A percentile compares a stretch with the other conserved stretches of the same genome.
Conservation (phyloP, 2,797 vertebrate species). For the Sebastes nivosus region DNA sequence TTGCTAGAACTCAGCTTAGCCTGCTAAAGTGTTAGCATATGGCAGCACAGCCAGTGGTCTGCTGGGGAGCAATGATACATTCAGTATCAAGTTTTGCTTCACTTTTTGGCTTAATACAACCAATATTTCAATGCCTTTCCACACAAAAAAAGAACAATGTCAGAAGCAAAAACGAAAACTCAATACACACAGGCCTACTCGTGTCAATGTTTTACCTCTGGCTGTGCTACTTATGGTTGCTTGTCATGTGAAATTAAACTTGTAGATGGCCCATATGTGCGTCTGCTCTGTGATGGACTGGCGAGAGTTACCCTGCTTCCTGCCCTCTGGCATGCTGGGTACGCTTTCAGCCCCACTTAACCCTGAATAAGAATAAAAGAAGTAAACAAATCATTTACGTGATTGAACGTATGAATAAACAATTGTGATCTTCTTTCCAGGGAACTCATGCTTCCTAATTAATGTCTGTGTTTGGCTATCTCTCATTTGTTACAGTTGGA, state of each 20-base stretch:
- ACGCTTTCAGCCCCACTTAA: neutral
- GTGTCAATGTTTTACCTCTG: neutral
- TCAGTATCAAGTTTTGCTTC: neutral
- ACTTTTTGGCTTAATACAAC: neutral
- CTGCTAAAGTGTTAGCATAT: neutral
- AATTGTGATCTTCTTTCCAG: conserved; percentile 19
- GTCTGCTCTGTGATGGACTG: neutral
- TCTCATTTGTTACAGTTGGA: conserved; percentile 79
- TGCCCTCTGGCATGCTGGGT: neutral
- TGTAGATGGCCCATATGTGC: neutral
- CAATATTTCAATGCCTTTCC: neutral
- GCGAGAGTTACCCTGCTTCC: neutral
- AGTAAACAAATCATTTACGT: neutral
- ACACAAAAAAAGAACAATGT: neutral
- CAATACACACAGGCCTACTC: neutral
- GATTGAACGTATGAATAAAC: neutral
- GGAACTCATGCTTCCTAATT: conserved; percentile 73
- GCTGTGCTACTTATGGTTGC: neutral
- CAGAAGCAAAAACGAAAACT: neutral
- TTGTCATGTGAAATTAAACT: neutral
- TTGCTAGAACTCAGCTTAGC: neutral
- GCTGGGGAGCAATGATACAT: fast-evolving
- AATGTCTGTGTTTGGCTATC: conserved; percentile 76
- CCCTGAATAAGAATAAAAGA: neutral
- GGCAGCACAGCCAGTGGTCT: neutral